Percentiles rank a stretch among this genome's conserved stretches.
Conservation (phyloP, 1,140 invertebrate species). For the Atta cephalotes region DNA sequence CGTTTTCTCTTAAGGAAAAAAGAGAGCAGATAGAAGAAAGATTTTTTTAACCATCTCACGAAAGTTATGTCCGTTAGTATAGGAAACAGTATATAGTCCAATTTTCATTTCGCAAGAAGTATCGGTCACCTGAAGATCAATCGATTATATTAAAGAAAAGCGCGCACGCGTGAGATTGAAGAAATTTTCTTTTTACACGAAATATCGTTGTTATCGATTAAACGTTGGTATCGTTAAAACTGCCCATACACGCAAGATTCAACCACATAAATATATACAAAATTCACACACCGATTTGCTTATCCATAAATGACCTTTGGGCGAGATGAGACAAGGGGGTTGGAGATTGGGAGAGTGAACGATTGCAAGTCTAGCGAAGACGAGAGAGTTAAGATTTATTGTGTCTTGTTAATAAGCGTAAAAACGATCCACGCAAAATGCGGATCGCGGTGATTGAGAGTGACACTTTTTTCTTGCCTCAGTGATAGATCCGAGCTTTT, state of each 20-base stretch:
- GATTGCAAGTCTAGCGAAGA: slow-evolving; percentile 43
- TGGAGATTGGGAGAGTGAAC: not conserved
- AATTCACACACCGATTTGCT: slow-evolving; percentile 71
- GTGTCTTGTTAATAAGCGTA: slow-evolving; percentile 36
- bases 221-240: slow-evolving; percentile 75
- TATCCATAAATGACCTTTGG: slow-evolving; percentile 42
- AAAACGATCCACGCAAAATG: slow-evolving; percentile 48
- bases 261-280: slow-evolving; percentile 73
- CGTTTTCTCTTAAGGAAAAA: not conserved
- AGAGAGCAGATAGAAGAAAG: not conserved
- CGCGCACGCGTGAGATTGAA: not conserved
- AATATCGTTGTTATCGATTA: slow-evolving; percentile 36
- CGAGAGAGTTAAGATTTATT: slow-evolving; percentile 55
- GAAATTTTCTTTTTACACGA: slow-evolving; percentile 9
- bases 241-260: slow-evolving; percentile 72
- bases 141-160: not conserved
- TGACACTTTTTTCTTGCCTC: not conserved
- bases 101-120: not conserved
- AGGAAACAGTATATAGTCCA: not conserved
- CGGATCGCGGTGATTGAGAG: slow-evolving; percentile 3
- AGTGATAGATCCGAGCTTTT: slow-evolving; percentile 28
- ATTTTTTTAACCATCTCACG: not conserved
- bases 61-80: not conserved
- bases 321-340: not conserved
- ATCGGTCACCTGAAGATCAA: not conserved